Base-by-base conservation (phyloP, 1,140 invertebrate species). In the Bombus confusus region DNA sequence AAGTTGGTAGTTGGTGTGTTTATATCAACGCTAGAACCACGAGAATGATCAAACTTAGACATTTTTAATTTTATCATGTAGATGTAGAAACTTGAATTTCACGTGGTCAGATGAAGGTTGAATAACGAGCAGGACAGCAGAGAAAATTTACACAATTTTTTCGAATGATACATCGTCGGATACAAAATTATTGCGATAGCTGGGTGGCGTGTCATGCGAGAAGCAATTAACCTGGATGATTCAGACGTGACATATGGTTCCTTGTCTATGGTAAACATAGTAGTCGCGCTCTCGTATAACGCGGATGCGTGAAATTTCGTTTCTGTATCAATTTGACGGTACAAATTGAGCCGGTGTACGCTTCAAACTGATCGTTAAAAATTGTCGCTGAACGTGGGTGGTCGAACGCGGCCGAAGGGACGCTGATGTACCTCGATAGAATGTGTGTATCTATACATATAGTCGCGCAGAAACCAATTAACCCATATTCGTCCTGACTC, bases 381-480 rank as follows among this genome's bases (percentile, higher is more conserved):
- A 85, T 75, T 85, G 57, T 64, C 71, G 79, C 34, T 34, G 73
- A 43, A 74, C 59, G 28, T 18, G 52, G 41, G 25, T 34, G 41
- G 47, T 43, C 73, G 34, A 52, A 52, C 71, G 41, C 71, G 83
- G 71, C 52, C 59, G 59, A 37, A 68, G 71, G 41, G 69, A 41
- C 78, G 1, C n/a, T 28, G 59, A 74, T 81, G 37, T 68, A 81
- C 43, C 43, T 34, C 69, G 83, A 85, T 66, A 85, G 13, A 75
- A 75, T 81, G 78, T 81, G 18, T 52, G 18, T 52, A 52, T 52
- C 47, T 52, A 52, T 52, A 52, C 6, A 69, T 85, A 75, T 59
- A 28, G 52, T 68, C 37, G 75, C 66, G 64, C 77, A 72, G 83
- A 86, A 89, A 89, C 88, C 88, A 89, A 89, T 89, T 89, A 89